Evolutionary conservation across 2,113 vertebrate genomes (phyloP), one percentile per base, ranked within the genome.

Genomic region (Microtus ochrogaster): DNA sequence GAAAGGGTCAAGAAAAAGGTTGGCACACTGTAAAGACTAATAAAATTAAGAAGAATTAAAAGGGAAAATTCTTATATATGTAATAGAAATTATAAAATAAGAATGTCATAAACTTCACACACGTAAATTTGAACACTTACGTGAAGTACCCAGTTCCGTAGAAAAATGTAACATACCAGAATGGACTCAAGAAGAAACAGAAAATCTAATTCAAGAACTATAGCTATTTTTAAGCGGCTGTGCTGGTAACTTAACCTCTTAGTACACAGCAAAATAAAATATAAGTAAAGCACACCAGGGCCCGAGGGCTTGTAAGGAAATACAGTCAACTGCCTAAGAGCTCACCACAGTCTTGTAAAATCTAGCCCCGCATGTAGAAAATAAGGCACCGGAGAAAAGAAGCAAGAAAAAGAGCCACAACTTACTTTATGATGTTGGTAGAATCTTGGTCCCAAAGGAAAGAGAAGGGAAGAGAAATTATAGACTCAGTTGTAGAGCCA

Each of bases 111-210:
- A 90, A 81, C 44, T n/a, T 89, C 6, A 49, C 6, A 39, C 58
- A 94, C 86, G 39, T 74, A 96, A 82, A 96, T 82, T 89, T 92
- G 39, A 92, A 96, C 83, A 55, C 28, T 63, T 95, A 30, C 0
- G 41, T 83, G 61, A 95, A 83, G 96, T 12, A 68, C 39, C 26
- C 72, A 91, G 83, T 95, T 97, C 61, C 14, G 73, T 91, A 92
- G 72, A 94, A 96, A 97, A 73, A 85, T 24, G 78, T 91, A 95
- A 83, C 36, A 82, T 92, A 83, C 36, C 36, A 94, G 95, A 94
- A 89, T 33, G 79, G 22, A 92, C 47, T 97, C 36, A 91, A 94
- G 70, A 95, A 94, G 87, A 95, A 96, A 89, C 13, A 94, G 91
- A 91, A 95, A 96, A 91, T 90, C 82, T 96, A 94, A 84, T 85